Base-by-base conservation (phyloP, 2,888 invertebrate genomes). In the Athrips mouffetella region DNA sequence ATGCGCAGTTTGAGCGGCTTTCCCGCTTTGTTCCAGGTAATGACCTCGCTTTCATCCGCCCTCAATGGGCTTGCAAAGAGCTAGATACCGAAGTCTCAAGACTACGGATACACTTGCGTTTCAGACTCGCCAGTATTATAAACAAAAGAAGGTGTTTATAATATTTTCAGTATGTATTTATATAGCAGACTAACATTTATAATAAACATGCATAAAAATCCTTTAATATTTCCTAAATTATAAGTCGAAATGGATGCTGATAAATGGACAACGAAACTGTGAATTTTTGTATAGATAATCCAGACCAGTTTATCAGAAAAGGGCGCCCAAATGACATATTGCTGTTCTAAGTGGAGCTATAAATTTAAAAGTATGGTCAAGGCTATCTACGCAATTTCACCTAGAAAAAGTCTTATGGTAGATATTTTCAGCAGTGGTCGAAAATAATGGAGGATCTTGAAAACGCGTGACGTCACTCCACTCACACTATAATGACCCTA, bases 21-120 rank as follows among this genome's bases (percentile, higher is more conserved):
- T 80, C 77, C 69, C 74, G 78, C 84, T 88, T 88, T 88, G 88
- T 88, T 81, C 62, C 81, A 84, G 83, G 87, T 88, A 88, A 88
- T 87, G 87, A 87, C 84, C 85, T 74, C 59, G 80, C 87, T 87
- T 88, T 88, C 88, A 88, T 80, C 77, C 75, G 65, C 62, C 67
- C 75, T 86, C 81, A 86, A 87, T 87, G 81, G 79, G 67, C 67
- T 65, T 63, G 57, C 64, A 80, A 80, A 82, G 80, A 75, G 50
- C 58, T 60, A 81, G 83, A 84, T 80, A 83, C 80, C 65, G 69
- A 62, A 57, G 58, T 63, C 65, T 67, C 59, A 54, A 59, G 61
- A 67, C 62, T 66, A 55, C 44, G 53, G 57, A 58, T 50, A 47
- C 52, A 47, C 42, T 37, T 23, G 2, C 23, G 42, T 15, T 45